These are phyloP conservation scores for Ormyrus pomaceus DNA, from an alignment of 2,888 invertebrate genomes.

Conservation along the genomic window DNA sequence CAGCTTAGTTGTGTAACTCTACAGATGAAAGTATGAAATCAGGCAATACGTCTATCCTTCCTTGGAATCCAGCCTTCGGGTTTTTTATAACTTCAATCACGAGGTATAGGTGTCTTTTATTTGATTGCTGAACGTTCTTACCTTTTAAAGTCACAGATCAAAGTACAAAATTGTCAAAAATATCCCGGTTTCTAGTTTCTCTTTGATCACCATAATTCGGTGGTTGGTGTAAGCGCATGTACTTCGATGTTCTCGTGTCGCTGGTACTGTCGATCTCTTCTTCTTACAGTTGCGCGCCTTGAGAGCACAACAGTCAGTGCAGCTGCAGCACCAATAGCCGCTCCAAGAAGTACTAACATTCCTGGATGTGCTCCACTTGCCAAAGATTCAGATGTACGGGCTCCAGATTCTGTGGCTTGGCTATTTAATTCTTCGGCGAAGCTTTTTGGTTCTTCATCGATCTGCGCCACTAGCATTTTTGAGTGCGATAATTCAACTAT, in stretches of 20 bases:
- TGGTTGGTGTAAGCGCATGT: slow-evolving; percentile 78
- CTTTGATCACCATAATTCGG: slow-evolving; percentile 83
- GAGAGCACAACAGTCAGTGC: slow-evolving; percentile 77
- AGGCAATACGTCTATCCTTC: not conserved
- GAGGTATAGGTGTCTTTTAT: not conserved
- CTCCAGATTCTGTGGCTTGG: slow-evolving; percentile 67
- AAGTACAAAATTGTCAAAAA: slow-evolving; percentile 49
- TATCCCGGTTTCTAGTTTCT: slow-evolving; percentile 7
- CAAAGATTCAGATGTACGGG: slow-evolving; percentile 65
- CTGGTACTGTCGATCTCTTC: slow-evolving; percentile 68
- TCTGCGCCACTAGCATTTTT: slow-evolving; percentile 39
- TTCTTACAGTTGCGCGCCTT: slow-evolving; percentile 71
- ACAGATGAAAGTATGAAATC: slow-evolving; percentile 5
- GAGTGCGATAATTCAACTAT: slow-evolving; percentile 45
- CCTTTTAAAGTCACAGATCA: slow-evolving; percentile 28
- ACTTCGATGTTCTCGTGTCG: slow-evolving; percentile 79
- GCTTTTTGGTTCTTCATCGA: slow-evolving; percentile 61
- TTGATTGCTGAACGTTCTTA: slow-evolving; percentile 29
- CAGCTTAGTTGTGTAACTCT: slow-evolving; percentile 14
- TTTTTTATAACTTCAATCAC: slow-evolving; percentile 11
- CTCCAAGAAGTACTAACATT: slow-evolving; percentile 78
- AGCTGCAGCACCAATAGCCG: slow-evolving; percentile 78
- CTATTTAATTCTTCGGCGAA: slow-evolving; percentile 69
- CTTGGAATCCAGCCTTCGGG: not conserved
- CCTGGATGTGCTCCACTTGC: slow-evolving; percentile 77